A percentile compares a stretch with the other conserved stretches of the same genome.
Conservation (phyloP, 1,140 invertebrate genomes). For the Limonius californicus region DNA sequence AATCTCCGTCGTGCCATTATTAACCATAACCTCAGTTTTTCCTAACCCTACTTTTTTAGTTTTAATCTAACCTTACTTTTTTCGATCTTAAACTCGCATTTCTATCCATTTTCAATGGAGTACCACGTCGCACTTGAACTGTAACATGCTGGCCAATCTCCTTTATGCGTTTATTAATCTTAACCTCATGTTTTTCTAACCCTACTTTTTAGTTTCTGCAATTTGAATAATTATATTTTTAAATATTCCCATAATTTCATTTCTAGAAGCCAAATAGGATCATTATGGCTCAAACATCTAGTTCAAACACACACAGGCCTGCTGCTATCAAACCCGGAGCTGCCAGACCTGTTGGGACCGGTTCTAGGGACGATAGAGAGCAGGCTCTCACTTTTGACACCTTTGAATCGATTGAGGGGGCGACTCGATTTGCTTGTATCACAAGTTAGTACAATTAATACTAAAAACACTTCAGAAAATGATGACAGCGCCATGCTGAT, state of each 20-base stretch:
- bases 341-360: constrained; percentile 53
- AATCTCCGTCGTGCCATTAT: too few relatives aligned
- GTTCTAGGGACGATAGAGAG: constrained; percentile 59
- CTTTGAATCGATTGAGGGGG: constrained; percentile 55
- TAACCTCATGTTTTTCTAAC: too few relatives aligned
- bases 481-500: constrained; percentile 51
- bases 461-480: constrained; percentile 41
- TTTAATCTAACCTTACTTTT: too few relatives aligned
- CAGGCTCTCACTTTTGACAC: constrained; percentile 52
- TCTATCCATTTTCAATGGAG: too few relatives aligned
- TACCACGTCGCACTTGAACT: too few relatives aligned
- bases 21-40: too few relatives aligned
- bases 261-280: constrained; percentile 56
- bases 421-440: constrained; percentile 56
- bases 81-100: too few relatives aligned
- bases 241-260: background rate
- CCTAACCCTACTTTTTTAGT: too few relatives aligned
- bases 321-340: constrained; percentile 56
- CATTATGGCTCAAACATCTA: constrained; percentile 58
- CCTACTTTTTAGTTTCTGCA: too few relatives aligned
- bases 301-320: constrained; percentile 59
- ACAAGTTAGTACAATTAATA: constrained; percentile 49
- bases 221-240: background rate
- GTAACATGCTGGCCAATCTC: too few relatives aligned
- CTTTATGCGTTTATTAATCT: too few relatives aligned